Conservation (phyloP, 2,888 invertebrate species). For the Hoplodrina ambigua region DNA sequence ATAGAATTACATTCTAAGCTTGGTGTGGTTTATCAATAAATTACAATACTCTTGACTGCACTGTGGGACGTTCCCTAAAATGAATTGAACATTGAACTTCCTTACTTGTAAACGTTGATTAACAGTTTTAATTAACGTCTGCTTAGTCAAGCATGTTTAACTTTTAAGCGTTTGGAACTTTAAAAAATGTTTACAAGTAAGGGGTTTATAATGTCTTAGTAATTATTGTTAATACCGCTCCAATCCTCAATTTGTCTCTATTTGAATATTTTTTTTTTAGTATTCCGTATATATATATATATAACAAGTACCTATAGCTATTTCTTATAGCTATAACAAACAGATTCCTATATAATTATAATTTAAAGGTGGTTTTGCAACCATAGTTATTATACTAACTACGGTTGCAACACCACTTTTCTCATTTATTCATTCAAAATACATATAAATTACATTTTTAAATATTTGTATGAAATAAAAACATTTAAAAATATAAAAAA, state of each 20-base stretch:
- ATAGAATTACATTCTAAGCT: constrained; percentile 12
- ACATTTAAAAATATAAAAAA: too few species aligned
- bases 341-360: constrained; percentile 3
- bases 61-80: constrained; percentile 9
- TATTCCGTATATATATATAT: constrained; percentile 7
- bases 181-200: too few species aligned
- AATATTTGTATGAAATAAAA: too few species aligned
- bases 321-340: constrained; percentile 24
- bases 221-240: constrained; percentile 27
- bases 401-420: too few species aligned
- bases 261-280: not conserved
- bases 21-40: constrained; percentile 17
- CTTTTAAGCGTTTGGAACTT: too few species aligned
- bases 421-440: too few species aligned
- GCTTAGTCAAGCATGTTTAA: too few species aligned
- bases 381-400: too few species aligned
- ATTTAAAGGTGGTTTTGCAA: constrained; percentile 5
- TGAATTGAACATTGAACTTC: not conserved
- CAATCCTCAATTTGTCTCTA: not conserved
- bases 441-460: too few species aligned
- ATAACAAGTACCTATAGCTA: constrained; percentile 17
- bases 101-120: too few species aligned
- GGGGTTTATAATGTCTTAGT: not conserved
- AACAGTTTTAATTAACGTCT: too few species aligned
- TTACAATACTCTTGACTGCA: constrained; percentile 6